phyloP scores from a whole-genome alignment of 2,113 vertebrate genomes.

The Saguinus imperator region DNA sequence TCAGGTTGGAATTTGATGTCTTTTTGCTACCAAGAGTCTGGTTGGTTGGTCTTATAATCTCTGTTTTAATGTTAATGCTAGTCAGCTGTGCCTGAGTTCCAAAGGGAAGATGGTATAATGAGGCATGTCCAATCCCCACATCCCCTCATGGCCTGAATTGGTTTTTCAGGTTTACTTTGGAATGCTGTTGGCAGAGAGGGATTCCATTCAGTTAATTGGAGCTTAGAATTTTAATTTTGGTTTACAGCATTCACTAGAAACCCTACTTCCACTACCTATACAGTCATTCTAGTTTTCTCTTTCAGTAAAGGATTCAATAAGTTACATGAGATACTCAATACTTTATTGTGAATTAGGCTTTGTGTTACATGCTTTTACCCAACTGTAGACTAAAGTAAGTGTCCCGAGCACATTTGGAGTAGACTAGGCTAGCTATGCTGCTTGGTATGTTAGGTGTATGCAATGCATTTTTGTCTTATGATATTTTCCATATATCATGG shows the following conservation, averaged over 20 bases:
- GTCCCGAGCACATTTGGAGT: not conserved
- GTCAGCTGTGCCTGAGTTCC: too few relatives aligned
- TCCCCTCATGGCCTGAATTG: too few relatives aligned
- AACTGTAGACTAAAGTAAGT: not conserved
- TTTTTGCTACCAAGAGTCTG: too few relatives aligned
- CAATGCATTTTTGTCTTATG: not conserved
- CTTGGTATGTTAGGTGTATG: not conserved
- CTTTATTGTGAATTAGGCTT: not conserved
- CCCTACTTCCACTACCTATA: not conserved
- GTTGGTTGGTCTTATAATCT: too few relatives aligned
- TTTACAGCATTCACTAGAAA: not conserved
- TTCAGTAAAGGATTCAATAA: not conserved
- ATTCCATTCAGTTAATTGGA: too few relatives aligned
- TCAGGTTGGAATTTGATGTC: too few relatives aligned
- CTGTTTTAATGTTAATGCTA: too few relatives aligned
- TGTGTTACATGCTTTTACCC: not conserved
- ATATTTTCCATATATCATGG: not conserved
- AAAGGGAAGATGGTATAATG: too few relatives aligned
- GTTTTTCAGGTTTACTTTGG: too few relatives aligned
- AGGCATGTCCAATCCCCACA: too few relatives aligned
- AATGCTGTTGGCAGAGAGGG: too few relatives aligned
- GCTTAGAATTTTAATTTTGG: too few relatives aligned
- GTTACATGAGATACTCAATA: not conserved
- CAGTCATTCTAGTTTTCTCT: not conserved
- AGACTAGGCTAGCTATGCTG: not conserved